Conservation (phyloP, 2,888 invertebrate species). For the Axea sp. region DNA sequence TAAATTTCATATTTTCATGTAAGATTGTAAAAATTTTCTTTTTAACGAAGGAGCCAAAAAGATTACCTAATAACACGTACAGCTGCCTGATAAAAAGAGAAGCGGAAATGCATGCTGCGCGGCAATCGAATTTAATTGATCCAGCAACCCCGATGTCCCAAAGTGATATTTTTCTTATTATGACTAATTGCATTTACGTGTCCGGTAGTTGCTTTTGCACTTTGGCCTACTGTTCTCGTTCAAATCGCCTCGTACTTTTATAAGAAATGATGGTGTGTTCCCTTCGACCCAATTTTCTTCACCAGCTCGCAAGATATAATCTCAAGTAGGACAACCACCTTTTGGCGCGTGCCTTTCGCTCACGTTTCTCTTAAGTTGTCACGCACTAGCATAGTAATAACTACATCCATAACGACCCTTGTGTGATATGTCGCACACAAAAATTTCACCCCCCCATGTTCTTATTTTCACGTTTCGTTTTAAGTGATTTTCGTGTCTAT, state of each 20-base stretch:
- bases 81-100: slow-evolving; percentile 43
- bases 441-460: slow-evolving; percentile 37
- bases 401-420: slow-evolving; percentile 63
- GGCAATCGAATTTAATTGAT: slow-evolving; percentile 64
- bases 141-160: slow-evolving; percentile 55
- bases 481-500: slow-evolving; percentile 24
- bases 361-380: slow-evolving; percentile 61
- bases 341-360: slow-evolving; percentile 13
- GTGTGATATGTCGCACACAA: slow-evolving; percentile 60
- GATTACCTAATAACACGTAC: too few species aligned
- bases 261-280: slow-evolving; percentile 37
- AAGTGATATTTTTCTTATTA: slow-evolving; percentile 61
- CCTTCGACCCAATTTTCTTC: slow-evolving; percentile 55
- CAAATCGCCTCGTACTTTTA: slow-evolving; percentile 15
- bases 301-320: slow-evolving; percentile 34
- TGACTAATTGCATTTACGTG: slow-evolving; percentile 57
- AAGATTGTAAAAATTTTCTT: too few species aligned
- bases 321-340: slow-evolving; percentile 65
- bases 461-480: slow-evolving; percentile 37
- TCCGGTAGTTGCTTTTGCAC: slow-evolving; percentile 32
- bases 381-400: slow-evolving; percentile 65
- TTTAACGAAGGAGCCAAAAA: too few species aligned
- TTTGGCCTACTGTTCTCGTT: slow-evolving; percentile 58
- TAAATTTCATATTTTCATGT: too few species aligned
- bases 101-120: slow-evolving; percentile 64